These are phyloP conservation scores for Cancer borealis DNA, from an alignment of 2,888 invertebrate genomes.

Conservation along the genomic window DNA sequence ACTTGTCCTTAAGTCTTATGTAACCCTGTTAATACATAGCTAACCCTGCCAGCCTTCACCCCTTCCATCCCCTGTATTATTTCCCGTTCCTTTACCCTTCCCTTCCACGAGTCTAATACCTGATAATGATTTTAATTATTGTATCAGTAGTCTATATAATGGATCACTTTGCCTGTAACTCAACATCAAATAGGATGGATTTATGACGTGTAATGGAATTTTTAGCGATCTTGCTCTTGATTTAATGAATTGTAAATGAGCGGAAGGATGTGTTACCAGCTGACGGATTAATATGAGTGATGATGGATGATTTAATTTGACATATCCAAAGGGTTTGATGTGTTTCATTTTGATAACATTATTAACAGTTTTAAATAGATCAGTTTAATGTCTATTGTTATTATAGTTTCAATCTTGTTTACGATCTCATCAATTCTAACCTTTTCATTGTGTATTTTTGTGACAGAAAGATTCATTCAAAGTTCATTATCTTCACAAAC, in stretches of 20 bases:
- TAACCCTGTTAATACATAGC: background rate
- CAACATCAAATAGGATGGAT: background rate
- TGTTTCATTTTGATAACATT: background rate
- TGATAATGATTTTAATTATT: background rate
- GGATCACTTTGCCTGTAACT: background rate
- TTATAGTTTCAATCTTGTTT: too few relatives aligned
- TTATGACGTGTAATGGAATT: constrained; percentile 17
- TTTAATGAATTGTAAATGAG: background rate
- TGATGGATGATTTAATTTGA: background rate
- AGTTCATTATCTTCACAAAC: too few relatives aligned
- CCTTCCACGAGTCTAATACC: background rate
- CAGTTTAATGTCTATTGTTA: too few relatives aligned
- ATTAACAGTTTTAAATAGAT: too few relatives aligned
- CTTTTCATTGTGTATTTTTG: too few relatives aligned
- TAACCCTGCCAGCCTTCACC: background rate
- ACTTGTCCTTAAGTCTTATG: background rate
- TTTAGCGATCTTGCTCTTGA: background rate
- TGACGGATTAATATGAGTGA: background rate
- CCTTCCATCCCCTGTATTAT: too few relatives aligned
- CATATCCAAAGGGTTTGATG: background rate
- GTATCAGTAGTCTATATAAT: background rate
- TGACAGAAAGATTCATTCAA: too few relatives aligned
- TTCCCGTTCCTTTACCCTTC: background rate
- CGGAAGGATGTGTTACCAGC: background rate
- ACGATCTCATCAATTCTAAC: too few relatives aligned